Evolutionary conservation across 2,113 vertebrate species (phyloP).

Genomic region (Brienomyrus longianalis): DNA sequence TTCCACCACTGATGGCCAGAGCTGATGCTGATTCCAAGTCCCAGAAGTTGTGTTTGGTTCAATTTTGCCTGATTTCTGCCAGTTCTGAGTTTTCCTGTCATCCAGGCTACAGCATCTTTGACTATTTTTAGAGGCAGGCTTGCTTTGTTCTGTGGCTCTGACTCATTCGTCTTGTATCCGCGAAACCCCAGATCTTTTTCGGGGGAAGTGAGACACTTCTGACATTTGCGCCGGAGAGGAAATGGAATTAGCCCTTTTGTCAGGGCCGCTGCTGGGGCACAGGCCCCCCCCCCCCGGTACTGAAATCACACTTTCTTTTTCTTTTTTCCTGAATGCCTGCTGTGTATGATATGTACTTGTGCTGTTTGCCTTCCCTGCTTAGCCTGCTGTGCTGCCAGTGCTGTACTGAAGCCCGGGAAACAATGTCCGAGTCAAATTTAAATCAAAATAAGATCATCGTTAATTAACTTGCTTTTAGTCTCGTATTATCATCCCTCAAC

Average conservation of each 20-base stretch:
- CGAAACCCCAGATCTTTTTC: background rate
- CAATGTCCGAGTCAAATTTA: background rate
- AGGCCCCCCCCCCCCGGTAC: no score
- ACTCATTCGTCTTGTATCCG: background rate
- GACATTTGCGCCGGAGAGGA: background rate
- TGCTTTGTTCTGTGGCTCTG: background rate
- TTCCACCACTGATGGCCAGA: background rate
- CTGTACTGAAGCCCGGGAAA: background rate
- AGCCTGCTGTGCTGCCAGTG: background rate
- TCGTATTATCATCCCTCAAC: background rate
- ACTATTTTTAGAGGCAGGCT: background rate
- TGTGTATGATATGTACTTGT: background rate
- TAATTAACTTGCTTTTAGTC: background rate
- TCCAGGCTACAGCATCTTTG: background rate
- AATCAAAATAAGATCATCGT: background rate
- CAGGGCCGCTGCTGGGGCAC: no score
- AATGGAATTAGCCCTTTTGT: background rate
- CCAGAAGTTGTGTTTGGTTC: background rate
- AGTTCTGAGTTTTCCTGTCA: background rate
- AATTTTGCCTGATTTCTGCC: background rate
- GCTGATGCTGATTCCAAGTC: background rate
- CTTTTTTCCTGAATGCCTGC: background rate
- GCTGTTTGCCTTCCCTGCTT: background rate
- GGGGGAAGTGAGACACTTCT: background rate
- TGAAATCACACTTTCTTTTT: no score